Base-by-base conservation (phyloP, 2,113 vertebrate species). In the Corapipo altera region DNA sequence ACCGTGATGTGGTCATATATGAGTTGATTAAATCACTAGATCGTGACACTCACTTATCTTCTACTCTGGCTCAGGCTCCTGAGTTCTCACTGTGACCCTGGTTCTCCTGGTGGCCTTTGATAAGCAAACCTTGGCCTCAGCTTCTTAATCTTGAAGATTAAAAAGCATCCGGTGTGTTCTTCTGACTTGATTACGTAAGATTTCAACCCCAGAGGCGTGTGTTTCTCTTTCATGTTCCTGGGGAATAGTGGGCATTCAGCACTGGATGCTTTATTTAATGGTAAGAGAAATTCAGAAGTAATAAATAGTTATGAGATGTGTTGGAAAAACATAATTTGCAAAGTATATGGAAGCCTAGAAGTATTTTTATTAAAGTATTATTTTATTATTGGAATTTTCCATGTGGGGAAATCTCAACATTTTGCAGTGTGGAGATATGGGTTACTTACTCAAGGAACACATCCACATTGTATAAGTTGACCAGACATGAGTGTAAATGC, bases 81-180 rank as follows among this genome's bases (percentile, higher is more conserved):
- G 64, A 66, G 59, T 83, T 89, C 77, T 89, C 27, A 20, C 85
- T 21, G 35, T 92, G 77, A 59, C 67, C 28, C 41, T 81, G 52
- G 28, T 77, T 86, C 2, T 15, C 52, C 89, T 67, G 4, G 12
- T 78, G 89, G 75, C 66, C 43, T 51, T 86, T 11, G 62, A 96
- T 82, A 88, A 96, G 70, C 22, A 30, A 52, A 18, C 30, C 82
- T 83, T 61, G 74, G 71, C 88, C 64, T 90, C 81, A 64, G 55
- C 90, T 93, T 91, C 67, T 83, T 86, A 71, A 87, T 91, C 74
- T 89, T 39, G 39, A 66, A 92, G 88, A 87, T 89, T 41, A 88
- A 67, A 66, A 90, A 58, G 74, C n/a, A 18, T 43, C 62, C 88
- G 20, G 33, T 70, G 2, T 73, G 6, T 46, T 85, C 41, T 88